These are phyloP conservation scores for Trachythela sp. DNA, from an alignment of 64 coral and sea anemone genomes.

Conservation along the genomic window DNA sequence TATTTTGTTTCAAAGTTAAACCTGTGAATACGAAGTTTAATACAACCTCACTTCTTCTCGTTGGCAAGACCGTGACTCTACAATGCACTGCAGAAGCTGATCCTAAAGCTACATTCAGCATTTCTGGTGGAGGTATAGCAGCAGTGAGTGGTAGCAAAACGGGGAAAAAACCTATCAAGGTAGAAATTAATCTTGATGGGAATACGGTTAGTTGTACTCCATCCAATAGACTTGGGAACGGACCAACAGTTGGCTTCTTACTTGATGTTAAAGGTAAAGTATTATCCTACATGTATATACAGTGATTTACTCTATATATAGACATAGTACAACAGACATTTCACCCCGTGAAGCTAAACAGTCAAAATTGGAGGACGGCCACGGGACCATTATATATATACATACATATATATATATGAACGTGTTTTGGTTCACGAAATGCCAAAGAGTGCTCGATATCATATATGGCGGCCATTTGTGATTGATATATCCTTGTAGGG, in stretches of 20 bases:
- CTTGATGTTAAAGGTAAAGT: not conserved
- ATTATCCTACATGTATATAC: too few relatives aligned
- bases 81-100: not conserved
- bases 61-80: not conserved
- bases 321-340: too few relatives aligned
- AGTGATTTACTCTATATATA: too few relatives aligned
- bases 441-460: too few relatives aligned
- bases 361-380: too few relatives aligned
- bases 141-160: not conserved
- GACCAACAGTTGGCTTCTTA: not conserved
- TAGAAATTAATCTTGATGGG: not conserved
- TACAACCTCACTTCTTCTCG: not conserved
- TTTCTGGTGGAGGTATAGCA: not conserved
- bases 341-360: too few relatives aligned
- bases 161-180: not conserved
- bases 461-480: too few relatives aligned
- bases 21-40: slow-evolving; percentile 11
- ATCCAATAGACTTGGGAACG: not conserved
- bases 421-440: too few relatives aligned
- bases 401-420: too few relatives aligned
- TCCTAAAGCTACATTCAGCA: not conserved
- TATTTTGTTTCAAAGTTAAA: slow-evolving; percentile 1
- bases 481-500: too few relatives aligned
- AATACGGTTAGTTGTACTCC: not conserved
- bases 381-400: too few relatives aligned